Base-by-base conservation (phyloP, 2,888 invertebrate genomes). In the Ennomos fuscantarius region DNA sequence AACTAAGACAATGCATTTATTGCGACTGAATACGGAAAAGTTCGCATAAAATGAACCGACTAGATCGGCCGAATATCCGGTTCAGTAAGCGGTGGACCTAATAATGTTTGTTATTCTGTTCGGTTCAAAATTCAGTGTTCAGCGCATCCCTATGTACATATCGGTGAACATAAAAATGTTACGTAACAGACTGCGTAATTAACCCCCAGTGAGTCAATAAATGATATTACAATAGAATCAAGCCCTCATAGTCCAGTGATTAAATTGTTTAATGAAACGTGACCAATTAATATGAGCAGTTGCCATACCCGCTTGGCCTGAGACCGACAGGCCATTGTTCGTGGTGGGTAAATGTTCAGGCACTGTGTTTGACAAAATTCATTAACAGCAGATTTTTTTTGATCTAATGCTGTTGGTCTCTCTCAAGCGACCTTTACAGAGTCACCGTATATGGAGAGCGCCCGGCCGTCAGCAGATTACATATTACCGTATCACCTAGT, bases 181-280 rank as follows among this genome's bases (percentile, higher is more conserved):
- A 61, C 57, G 57, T 44, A 57, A 57, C 33, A 54, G 37, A 51
- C 50, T 55, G 48, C 47, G 45, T 56, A 54, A 56, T 59, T 55
- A 61, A 36, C 1, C 36, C 12, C 37, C 47, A 48, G 37, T 64
- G 59, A 59, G 51, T 56, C 54, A 61, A 54, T 64, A 51, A 48
- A 48, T 48, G 48, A 42, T 55, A 54, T 59, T 53, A 45, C 49
- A 54, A 49, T 61, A 61, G 45, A 13, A 52, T 57, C 34, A 50
- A 60, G 62, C 67, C 66, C 65, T 67, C 59, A 45, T 58, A 63
- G 60, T 58, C 65, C 54, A 56, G 53, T 62, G 54, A 69, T 73
- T 69, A 66, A 56, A 53, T 34, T 44, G 58, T 43, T 56, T 42
- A 69, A 63, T 61, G 53, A 66, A 35, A 65, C 65, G 68, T 70